Percentiles rank a stretch among this genome's conserved stretches.
phyloP scores from a whole-genome alignment of 1,140 invertebrate genomes.

The Aphis craccivora region DNA sequence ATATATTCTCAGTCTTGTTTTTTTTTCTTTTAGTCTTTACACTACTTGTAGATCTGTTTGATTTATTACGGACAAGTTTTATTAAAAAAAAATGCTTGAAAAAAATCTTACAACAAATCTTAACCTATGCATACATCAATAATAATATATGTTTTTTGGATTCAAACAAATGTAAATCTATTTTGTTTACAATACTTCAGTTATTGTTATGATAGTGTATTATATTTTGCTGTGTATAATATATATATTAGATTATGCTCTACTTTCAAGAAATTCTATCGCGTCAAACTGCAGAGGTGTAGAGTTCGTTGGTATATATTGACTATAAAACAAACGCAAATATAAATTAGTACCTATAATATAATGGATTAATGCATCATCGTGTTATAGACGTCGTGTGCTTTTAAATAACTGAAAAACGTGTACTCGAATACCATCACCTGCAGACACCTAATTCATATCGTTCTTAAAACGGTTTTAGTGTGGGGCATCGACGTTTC shows the following conservation, averaged over 20 bases:
- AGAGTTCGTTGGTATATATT: neutral
- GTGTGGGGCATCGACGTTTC: neutral
- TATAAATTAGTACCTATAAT: neutral
- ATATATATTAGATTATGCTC: neutral
- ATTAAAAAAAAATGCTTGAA: neutral
- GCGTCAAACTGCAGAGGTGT: neutral
- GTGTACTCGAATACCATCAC: neutral
- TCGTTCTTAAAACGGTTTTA: neutral
- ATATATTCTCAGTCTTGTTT: neutral
- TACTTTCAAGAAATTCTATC: neutral
- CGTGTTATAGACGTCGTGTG: neutral
- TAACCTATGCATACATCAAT: neutral
- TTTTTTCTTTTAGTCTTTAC: neutral
- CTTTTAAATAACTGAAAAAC: neutral
- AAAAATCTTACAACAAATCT: constrained; percentile 2
- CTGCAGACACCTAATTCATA: neutral
- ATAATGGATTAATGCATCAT: neutral
- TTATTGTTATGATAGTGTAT: neutral
- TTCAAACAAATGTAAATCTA: neutral
- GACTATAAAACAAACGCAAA: no score
- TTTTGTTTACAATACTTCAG: neutral
- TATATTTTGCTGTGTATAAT: no score
- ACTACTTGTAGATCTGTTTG: neutral
- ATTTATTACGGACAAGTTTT: constrained; percentile 28
- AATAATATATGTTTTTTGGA: neutral